Percentiles rank a stretch among this genome's conserved stretches.
These are phyloP conservation scores for Actinopyga echinites DNA, from an alignment of 53 echinoderm and acorn worm species.

Conservation along the genomic window DNA sequence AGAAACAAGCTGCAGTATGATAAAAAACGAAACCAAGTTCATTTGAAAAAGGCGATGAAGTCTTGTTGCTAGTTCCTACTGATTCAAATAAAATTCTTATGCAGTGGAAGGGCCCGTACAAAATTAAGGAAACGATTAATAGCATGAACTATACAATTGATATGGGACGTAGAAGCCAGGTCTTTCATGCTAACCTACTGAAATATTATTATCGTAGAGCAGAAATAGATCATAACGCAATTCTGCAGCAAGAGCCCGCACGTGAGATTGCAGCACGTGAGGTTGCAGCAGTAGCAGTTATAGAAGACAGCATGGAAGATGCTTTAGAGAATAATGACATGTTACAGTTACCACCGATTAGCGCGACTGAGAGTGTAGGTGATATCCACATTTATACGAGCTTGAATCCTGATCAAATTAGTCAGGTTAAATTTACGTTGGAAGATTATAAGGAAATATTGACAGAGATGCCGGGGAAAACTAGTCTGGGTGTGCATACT, in stretches of 20 bases:
- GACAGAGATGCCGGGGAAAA: constrained; percentile 55
- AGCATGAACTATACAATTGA: not conserved
- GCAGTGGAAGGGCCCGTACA: constrained; percentile 43
- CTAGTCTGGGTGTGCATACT: constrained; percentile 21
- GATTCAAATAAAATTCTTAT: constrained; percentile 10
- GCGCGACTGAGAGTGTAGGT: constrained; percentile 14
- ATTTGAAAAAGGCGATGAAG: constrained; percentile 19
- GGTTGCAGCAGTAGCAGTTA: constrained; percentile 8
- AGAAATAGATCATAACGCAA: not conserved
- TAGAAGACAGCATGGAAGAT: constrained; percentile 8
- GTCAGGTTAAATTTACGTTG: constrained; percentile 11
- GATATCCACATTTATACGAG: constrained; percentile 20
- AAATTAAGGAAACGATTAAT: not conserved
- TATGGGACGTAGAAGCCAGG: not conserved
- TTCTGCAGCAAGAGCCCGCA: no score
- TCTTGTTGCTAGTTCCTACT: not conserved
- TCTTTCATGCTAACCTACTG: constrained; percentile 24
- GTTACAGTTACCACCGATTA: constrained; percentile 15
- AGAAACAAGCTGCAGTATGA: not conserved
- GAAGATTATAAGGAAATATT: constrained; percentile 28
- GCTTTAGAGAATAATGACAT: not conserved
- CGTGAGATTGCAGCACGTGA: not conserved
- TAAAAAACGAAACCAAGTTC: not conserved
- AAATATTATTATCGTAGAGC: not conserved
- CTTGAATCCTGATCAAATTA: not conserved